Base-by-base conservation (phyloP, 2,113 vertebrate genomes). In the Lutjanus erythropterus region DNA sequence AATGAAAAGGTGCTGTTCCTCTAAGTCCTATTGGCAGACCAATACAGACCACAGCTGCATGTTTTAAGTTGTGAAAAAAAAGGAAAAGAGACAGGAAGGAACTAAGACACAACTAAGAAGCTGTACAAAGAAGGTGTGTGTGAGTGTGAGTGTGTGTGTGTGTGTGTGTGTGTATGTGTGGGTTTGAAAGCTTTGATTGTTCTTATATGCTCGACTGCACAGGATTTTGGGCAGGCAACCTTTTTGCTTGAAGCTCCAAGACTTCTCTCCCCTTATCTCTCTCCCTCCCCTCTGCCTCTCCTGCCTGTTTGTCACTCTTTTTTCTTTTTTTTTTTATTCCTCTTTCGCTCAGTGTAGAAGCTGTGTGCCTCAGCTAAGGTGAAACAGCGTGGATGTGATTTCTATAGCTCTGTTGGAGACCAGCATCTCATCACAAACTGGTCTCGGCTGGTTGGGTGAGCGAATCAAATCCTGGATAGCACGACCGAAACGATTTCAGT, bases 331-430 rank as follows among this genome's bases (percentile, higher is more conserved):
- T n/a, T 79, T 50, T 73, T 66, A 46, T 73, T 77, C 71, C 61
- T 86, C 72, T 75, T 61, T 83, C 65, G 60, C 42, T 74, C 80
- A 31, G 50, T 70, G 72, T 71, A 59, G 76, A 58, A 42, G 67
- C 62, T 66, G 83, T 86, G 65, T 81, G 80, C 80, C 74, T 81
- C 61, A 62, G 74, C 80, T 86, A 85, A 90, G 84, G 91, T 92
- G 81, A 91, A 90, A 88, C 83, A 85, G 85, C 73, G n/a, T 77
- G 84, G 84, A 89, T 92, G 88, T 74, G 89, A 92, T 94, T 94
- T 93, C 86, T 88, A 71, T 68, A 90, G 84, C 89, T 81, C 91
- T 80, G 92, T 67, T 89, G 89, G 92, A 93, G 88, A 86, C 88
- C 90, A 85, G 73, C 81, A 90, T 87, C 89, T 94, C 88, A 91